A percentile compares a stretch with the other conserved stretches of the same genome.
These are phyloP conservation scores for Alaudala cheleensis DNA, from an alignment of 2,113 vertebrate species.

Conservation along the genomic window DNA sequence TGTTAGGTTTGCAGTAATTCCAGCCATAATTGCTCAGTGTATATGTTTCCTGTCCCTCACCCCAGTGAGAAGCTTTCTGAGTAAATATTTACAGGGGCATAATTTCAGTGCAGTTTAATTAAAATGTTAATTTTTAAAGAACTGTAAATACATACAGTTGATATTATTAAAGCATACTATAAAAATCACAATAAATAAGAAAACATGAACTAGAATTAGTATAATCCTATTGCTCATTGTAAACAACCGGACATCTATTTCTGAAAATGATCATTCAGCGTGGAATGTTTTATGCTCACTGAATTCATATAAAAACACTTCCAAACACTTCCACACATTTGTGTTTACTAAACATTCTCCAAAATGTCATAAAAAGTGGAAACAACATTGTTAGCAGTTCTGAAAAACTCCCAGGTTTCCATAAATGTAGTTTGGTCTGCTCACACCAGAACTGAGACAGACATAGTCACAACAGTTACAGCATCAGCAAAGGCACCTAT, in stretches of 20 bases:
- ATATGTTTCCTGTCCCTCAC: background rate
- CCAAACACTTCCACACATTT: background rate
- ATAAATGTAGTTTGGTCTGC: background rate
- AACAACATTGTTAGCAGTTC: background rate
- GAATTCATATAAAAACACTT: background rate
- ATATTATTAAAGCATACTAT: background rate
- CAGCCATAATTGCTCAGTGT: background rate
- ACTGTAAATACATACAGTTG: background rate
- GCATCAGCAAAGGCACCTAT: background rate
- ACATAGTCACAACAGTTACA: background rate
- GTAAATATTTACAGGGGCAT: constrained; percentile 39
- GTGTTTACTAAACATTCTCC: background rate
- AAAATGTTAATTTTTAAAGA: constrained; percentile 29
- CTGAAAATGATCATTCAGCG: background rate
- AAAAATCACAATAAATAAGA: background rate
- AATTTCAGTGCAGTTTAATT: background rate
- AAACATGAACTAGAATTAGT: background rate
- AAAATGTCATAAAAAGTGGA: background rate
- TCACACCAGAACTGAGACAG: background rate
- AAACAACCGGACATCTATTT: background rate
- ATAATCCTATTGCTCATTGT: background rate
- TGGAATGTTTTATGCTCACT: background rate
- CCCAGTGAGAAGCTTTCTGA: background rate
- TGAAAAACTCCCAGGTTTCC: background rate
- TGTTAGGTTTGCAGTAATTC: constrained; percentile 16